A percentile compares a stretch with the other conserved stretches of the same genome.
These are phyloP conservation scores for Prunella fulvescens DNA, from an alignment of 2,113 vertebrate species.

Conservation along the genomic window DNA sequence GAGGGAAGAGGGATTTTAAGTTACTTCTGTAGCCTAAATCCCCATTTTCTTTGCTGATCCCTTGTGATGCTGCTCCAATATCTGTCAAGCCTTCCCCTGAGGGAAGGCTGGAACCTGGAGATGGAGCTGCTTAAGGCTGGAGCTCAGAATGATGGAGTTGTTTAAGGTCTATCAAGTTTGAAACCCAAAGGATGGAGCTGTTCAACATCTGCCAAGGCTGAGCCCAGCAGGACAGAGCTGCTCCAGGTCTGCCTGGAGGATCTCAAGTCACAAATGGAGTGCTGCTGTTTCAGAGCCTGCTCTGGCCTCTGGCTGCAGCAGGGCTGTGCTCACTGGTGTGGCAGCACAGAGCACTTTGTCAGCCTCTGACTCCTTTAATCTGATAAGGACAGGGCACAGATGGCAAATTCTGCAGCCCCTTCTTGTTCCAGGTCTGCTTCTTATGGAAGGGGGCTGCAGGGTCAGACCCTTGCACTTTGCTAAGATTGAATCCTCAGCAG, in stretches of 20 bases:
- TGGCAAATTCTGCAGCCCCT: not conserved
- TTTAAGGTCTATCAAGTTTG: too few relatives aligned
- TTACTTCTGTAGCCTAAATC: not conserved
- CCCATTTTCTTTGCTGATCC: fast-evolving
- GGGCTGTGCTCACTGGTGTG: not conserved
- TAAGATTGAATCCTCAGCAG: constrained; percentile 37
- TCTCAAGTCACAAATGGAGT: fast-evolving
- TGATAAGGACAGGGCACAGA: not conserved
- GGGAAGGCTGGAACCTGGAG: not conserved
- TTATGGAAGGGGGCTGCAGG: not conserved
- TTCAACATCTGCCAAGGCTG: not conserved
- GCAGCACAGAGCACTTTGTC: not conserved
- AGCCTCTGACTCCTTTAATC: not conserved
- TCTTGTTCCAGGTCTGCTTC: not conserved
- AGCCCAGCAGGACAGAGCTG: not conserved
- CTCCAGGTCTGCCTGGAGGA: not conserved
- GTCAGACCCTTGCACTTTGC: not conserved
- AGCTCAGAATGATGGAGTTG: not conserved
- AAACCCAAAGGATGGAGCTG: not conserved
- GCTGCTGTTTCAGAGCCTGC: not conserved
- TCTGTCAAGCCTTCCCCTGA: not conserved
- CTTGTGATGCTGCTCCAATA: not conserved
- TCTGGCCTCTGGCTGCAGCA: not conserved
- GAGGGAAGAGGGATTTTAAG: not conserved
- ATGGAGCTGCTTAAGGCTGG: not conserved